A percentile compares a stretch with the other conserved stretches of the same genome.
These are phyloP conservation scores for Telmatochromis sp. DNA, from an alignment of 2,113 vertebrate genomes.

Conservation along the genomic window DNA sequence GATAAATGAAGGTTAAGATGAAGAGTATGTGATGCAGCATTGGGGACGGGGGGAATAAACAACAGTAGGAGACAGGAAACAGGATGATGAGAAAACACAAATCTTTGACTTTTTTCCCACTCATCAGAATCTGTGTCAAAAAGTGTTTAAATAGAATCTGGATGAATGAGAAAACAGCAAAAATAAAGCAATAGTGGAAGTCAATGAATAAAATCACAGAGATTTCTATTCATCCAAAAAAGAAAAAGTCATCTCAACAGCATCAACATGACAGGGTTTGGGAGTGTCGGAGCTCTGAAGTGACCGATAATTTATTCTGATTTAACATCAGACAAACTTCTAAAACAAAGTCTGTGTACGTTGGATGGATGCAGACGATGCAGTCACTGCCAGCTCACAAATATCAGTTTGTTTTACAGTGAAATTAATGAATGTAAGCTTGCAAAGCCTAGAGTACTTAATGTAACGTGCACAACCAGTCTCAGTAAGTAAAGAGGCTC, in stretches of 20 bases:
- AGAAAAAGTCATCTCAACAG: constrained; percentile 43
- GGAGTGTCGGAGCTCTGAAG: background rate
- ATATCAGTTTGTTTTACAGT: background rate
- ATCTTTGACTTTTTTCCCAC: constrained; percentile 5
- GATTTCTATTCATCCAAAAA: constrained; percentile 56
- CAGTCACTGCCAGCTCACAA: background rate
- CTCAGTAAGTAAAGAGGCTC: constrained; percentile 54
- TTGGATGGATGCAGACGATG: constrained; percentile 18
- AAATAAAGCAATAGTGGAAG: background rate
- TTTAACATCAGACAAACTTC: background rate
- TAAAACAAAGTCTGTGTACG: constrained; percentile 9
- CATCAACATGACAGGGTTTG: constrained; percentile 34
- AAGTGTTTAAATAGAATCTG: background rate
- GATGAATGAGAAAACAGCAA: constrained; percentile 33
- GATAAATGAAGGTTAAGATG: background rate
- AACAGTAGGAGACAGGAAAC: background rate
- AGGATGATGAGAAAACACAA: background rate
- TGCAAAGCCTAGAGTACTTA: background rate
- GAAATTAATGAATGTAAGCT: background rate
- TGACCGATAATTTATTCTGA: background rate
- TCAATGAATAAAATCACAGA: constrained; percentile 49
- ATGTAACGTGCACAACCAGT: constrained; percentile 31
- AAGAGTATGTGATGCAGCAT: background rate
- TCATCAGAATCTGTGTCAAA: constrained; percentile 27
- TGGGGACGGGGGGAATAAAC: background rate